Evolutionary conservation across 2,797 vertebrate genomes (phyloP).

Genomic region (Sphaeramia orbicularis): DNA sequence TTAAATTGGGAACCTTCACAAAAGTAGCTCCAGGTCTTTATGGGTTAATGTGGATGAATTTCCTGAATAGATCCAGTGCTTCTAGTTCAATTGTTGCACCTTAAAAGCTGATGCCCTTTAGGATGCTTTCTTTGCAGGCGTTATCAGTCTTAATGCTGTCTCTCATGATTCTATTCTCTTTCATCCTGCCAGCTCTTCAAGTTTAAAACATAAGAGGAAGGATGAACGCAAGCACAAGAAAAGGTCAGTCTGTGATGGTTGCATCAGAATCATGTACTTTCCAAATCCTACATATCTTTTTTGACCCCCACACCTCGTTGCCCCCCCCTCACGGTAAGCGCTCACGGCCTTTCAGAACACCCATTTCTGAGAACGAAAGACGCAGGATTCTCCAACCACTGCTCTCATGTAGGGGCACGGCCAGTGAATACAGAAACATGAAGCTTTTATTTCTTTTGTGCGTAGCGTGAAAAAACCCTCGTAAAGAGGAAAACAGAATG

Average conservation of each 20-base stretch:
- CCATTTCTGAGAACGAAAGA: slow-evolving; percentile 4
- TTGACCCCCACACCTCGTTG: neutral
- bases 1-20: too few relatives aligned
- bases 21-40: too few relatives aligned
- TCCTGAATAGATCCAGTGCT: neutral
- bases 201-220: slow-evolving; percentile 92
- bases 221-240: slow-evolving; percentile 96
- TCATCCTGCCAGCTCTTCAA: slow-evolving; percentile 90
- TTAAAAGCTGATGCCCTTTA: slow-evolving; percentile 13
- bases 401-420: slow-evolving; percentile 13
- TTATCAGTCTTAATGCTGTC: slow-evolving; percentile 20
- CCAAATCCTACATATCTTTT: slow-evolving; percentile 24
- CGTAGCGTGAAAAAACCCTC: slow-evolving; percentile 30
- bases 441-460: slow-evolving; percentile 38
- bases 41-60: neutral
- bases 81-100: slow-evolving; percentile 15
- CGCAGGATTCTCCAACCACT: slow-evolving; percentile 17
- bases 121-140: slow-evolving; percentile 19
- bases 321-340: slow-evolving; percentile 16
- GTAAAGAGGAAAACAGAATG: slow-evolving; percentile 45
- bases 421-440: slow-evolving; percentile 31
- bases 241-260: slow-evolving; percentile 88
- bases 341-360: slow-evolving; percentile 22
- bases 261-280: slow-evolving; percentile 43
- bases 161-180: slow-evolving; percentile 65